Base-by-base conservation (phyloP, 2,888 invertebrate species). In the Lymantria monacha region DNA sequence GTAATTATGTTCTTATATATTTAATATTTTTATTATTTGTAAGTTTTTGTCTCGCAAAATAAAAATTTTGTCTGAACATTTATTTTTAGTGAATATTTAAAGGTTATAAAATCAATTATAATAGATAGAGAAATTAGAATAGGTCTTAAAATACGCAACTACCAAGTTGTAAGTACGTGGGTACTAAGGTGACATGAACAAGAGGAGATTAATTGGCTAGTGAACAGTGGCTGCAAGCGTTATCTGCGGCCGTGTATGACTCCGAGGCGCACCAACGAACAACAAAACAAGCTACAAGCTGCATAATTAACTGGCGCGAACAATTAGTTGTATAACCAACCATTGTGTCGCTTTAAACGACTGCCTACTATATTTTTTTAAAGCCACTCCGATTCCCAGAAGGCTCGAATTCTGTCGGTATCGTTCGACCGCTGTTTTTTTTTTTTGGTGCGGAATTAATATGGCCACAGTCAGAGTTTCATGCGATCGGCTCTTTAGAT, bases 261-360 rank as follows among this genome's bases (percentile, higher is more conserved):
- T 57, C 42, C 36, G 42, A 50, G 54, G 61, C 57, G 49, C 66
- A 66, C 66, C 66, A 70, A 63, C 67, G 62, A 71, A 67, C 73
- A 85, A 83, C 78, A 83, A 75, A 81, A 74, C 79, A 63, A 69
- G 69, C 71, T 79, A 74, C 79, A 63, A 69, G 70, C 71, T 79
- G 80, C 77, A 85, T 85, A 85, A 87, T 86, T 85, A 87, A 80
- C 79, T 77, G 78, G 78, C 76, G 79, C 77, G 81, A 82, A 84
- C 79, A 85, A 86, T 87, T 87, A 86, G 83, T 85, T 87, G 85
- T 85, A 81, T 83, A 85, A 83, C 82, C 79, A 76, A 78, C 79
- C 72, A 81, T 84, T 83, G 85, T 87, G 84, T 82, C 78, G 81
- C 74, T 70, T 71, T 76, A 78, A 74, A 77, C 74, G 74, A 72